phyloP scores from a whole-genome alignment of 2,888 invertebrate genomes.

The Phania funesta region DNA sequence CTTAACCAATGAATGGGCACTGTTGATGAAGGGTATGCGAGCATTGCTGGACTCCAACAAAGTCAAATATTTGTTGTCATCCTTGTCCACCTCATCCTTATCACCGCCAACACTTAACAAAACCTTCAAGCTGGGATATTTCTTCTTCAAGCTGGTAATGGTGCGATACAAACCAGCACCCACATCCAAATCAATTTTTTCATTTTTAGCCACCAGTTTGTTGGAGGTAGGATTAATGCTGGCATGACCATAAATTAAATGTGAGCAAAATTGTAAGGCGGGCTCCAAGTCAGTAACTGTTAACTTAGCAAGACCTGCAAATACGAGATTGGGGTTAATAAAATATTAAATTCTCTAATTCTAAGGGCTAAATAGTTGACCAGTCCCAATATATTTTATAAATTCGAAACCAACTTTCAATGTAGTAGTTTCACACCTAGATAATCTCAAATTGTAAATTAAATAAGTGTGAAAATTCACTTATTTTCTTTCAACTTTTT shows the following conservation, averaged over 20 bases:
- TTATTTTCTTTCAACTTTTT: no score
- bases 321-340: no score
- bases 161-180: conserved; percentile 87
- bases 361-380: no score
- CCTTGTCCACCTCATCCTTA: conserved; percentile 84
- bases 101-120: conserved; percentile 90
- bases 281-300: conserved; percentile 86
- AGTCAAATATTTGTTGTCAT: conserved; percentile 85
- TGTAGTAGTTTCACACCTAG: no score
- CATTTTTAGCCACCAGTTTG: conserved; percentile 86
- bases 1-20: conserved; percentile 86
- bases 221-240: conserved; percentile 86
- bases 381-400: no score
- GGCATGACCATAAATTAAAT: conserved; percentile 89
- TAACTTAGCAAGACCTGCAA: conserved; percentile 91
- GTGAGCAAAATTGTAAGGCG: conserved; percentile 88
- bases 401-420: no score
- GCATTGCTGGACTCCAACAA: conserved; percentile 88
- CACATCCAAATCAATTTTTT: conserved; percentile 86
- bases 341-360: no score
- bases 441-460: conserved; percentile 12
- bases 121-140: conserved; percentile 86
- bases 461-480: background rate
- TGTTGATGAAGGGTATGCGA: conserved; percentile 88
- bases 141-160: conserved; percentile 85